Base-by-base conservation (phyloP, 2,113 vertebrate species). In the Oxyruncus cristatus region DNA sequence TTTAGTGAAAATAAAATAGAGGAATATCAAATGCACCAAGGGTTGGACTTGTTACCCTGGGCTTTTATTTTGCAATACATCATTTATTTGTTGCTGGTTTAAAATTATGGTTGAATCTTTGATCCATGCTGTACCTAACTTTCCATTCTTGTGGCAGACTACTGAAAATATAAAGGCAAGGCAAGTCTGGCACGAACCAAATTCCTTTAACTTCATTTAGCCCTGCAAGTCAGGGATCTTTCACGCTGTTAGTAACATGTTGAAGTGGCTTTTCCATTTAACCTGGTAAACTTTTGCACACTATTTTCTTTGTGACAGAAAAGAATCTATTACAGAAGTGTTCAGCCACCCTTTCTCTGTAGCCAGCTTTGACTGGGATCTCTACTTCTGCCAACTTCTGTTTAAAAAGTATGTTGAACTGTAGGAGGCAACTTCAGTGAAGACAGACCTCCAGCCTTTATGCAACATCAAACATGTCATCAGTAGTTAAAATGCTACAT, bases 401-500 rank as follows among this genome's bases (percentile, higher is more conserved):
- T 65, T 75, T 61, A 16, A 73, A 86, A 73, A 19, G 8, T 27
- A 5, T 19, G 10, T 73, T 73, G 58, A 82, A 2, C 32, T 79
- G 9, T 23, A 50, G 75, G 58, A 39, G 20, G 35, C 56, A 74
- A 21, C 42, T 67, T 62, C 72, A 75, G 27, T 52, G 47, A 32
- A n/a, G 39, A 18, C 8, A 46, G 12, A 59, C 23, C 13, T 66
- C 26, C 52, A 75, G 17, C 42, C 49, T 73, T 41, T 20, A 15
- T 12, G 11, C 50, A 63, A 11, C 74, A 74, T 84, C 20, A 16
- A 42, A 9, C 0, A 0, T 10, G 22, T 22, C n/a, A 44, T 8
- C 73, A 71, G 65, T 0, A 3, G 32, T 59, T 84, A 46, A 88
- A 84, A 58, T 75, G 56, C 56, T 53, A 17, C 14, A 12, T 62